Conservation (phyloP, 2,888 invertebrate genomes). For the Drosophila lutescens region DNA sequence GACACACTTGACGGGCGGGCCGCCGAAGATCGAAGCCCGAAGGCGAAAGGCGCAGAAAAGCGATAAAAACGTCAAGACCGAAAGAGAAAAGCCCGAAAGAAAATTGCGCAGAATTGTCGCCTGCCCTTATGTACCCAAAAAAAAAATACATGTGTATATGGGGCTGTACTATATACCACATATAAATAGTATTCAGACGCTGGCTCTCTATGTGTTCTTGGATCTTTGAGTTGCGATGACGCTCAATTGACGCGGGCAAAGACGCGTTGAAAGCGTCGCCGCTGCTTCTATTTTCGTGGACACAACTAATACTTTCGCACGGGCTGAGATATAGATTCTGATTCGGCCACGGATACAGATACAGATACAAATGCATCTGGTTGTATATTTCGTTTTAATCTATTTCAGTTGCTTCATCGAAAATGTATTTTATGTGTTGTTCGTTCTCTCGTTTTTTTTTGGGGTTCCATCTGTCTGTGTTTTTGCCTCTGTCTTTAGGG, state of each 20-base stretch:
- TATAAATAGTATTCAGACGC: constrained; percentile 38
- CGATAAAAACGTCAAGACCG: constrained; percentile 55
- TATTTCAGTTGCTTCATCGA: constrained; percentile 68
- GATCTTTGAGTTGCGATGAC: constrained; percentile 66
- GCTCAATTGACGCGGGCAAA: constrained; percentile 80
- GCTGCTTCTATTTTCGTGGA: constrained; percentile 65
- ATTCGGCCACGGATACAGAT: constrained; percentile 40
- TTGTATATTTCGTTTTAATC: constrained; percentile 66
- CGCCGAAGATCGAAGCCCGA: constrained; percentile 59
- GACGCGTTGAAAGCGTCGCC: constrained; percentile 74
- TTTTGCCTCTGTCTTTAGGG: constrained; percentile 55
- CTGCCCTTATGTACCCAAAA: constrained; percentile 68
- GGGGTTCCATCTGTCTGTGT: constrained; percentile 35
- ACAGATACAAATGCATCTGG: constrained; percentile 50
- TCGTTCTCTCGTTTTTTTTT: not conserved
- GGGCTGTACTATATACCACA: constrained; percentile 51
- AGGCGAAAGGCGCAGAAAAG: constrained; percentile 59
- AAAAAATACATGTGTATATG: constrained; percentile 23
- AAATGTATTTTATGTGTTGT: constrained; percentile 52
- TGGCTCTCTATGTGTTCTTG: constrained; percentile 35
- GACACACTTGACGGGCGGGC: constrained; percentile 73
- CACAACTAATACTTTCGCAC: constrained; percentile 37
- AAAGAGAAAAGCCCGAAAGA: constrained; percentile 44
- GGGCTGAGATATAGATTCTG: constrained; percentile 35
- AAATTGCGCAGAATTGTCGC: constrained; percentile 77